Evolutionary conservation across 2,888 invertebrate genomes (phyloP).

Genomic region (Physocephala rufipes): DNA sequence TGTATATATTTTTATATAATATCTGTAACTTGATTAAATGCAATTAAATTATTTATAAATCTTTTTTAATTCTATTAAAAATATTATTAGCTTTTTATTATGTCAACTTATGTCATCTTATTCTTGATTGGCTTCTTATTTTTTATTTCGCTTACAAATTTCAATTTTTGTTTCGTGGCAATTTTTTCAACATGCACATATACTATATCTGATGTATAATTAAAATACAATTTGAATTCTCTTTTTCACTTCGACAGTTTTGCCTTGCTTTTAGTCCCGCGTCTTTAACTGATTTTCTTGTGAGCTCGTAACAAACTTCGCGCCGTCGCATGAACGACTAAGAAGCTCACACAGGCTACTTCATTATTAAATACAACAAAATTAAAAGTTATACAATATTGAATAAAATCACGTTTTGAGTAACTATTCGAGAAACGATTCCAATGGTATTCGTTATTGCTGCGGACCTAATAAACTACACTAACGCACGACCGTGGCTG

Average conservation of each 20-base stretch:
- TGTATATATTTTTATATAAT: not conserved
- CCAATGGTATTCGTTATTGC: not conserved
- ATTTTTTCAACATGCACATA: slow-evolving; percentile 24
- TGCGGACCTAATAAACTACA: slow-evolving; percentile 32
- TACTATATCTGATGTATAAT: slow-evolving; percentile 4
- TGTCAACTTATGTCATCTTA: not conserved
- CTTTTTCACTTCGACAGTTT: slow-evolving; percentile 40
- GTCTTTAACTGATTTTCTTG: slow-evolving; percentile 33
- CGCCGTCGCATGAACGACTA: slow-evolving; percentile 51
- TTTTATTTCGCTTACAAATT: slow-evolving; percentile 14
- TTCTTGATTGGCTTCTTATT: not conserved
- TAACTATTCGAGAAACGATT: slow-evolving; percentile 17
- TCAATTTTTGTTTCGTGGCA: slow-evolving; percentile 35
- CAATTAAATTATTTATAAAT: not conserved
- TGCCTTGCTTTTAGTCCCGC: slow-evolving; percentile 29
- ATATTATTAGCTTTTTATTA: not conserved
- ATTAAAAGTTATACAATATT: slow-evolving; percentile 35
- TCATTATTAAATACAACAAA: slow-evolving; percentile 51
- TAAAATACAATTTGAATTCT: slow-evolving; percentile 16
- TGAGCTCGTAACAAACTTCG: slow-evolving; percentile 44
- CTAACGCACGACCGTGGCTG: slow-evolving; percentile 10
- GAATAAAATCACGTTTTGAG: slow-evolving; percentile 39
- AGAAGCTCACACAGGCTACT: slow-evolving; percentile 48
- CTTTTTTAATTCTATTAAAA: slow-evolving; percentile 1
- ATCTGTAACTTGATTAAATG: not conserved